Conservation (phyloP, 2,113 vertebrate genomes). For the Calypte anna region DNA sequence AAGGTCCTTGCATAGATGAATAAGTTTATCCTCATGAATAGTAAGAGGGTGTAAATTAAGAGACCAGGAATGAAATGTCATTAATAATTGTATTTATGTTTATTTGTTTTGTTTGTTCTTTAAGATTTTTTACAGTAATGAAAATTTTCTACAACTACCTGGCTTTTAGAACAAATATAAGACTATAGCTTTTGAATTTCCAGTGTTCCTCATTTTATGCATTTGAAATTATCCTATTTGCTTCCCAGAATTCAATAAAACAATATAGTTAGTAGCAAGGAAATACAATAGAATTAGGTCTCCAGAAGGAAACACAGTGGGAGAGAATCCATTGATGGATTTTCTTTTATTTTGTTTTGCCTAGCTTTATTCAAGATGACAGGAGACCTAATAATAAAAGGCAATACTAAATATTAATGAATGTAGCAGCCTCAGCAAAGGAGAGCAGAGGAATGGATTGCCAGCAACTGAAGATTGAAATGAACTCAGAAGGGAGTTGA, state of each 20-base stretch:
- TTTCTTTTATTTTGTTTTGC: not conserved
- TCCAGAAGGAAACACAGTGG: not conserved
- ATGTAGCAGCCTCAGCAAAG: not conserved
- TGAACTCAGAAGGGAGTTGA: not conserved
- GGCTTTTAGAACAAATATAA: not conserved
- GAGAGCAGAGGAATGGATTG: not conserved
- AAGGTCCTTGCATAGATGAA: not conserved
- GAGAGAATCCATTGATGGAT: not conserved
- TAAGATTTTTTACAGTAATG: not conserved
- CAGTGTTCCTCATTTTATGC: not conserved
- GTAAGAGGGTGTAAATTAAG: not conserved
- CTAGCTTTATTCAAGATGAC: slow-evolving; percentile 1
- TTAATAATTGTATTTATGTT: not conserved
- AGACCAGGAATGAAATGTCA: not conserved
- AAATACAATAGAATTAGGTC: not conserved
- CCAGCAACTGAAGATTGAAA: not conserved
- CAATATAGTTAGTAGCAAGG: not conserved
- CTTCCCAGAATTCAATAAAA: not conserved
- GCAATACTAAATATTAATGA: slow-evolving; percentile 35
- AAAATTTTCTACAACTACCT: not conserved
- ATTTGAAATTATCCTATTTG: not conserved
- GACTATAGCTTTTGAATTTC: not conserved
- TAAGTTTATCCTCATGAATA: not conserved
- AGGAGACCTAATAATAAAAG: slow-evolving; percentile 28
- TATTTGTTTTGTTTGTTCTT: not conserved